Conservation (phyloP, 2,113 vertebrate genomes). For the Uria aalge region DNA sequence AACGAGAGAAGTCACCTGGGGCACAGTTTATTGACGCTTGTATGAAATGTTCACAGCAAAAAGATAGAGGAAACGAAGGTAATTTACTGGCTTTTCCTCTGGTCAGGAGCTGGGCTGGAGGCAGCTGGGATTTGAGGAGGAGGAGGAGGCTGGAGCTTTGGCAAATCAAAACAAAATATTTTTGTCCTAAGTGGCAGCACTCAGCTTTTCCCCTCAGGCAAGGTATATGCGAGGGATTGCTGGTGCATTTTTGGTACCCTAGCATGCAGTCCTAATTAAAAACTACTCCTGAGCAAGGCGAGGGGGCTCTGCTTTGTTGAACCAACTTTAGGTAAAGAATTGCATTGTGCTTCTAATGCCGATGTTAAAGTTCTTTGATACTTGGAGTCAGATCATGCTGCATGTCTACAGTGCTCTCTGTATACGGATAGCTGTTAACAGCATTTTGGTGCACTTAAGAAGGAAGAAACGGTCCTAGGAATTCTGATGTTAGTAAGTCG, state of each 20-base stretch:
- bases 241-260: neutral
- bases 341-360: neutral
- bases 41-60: neutral
- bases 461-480: neutral
- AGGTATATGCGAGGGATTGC: neutral
- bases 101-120: neutral
- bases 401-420: neutral
- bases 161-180: neutral
- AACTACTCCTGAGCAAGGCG: neutral
- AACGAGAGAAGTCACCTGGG: neutral
- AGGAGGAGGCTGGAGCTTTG: neutral
- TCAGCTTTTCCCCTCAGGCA: neutral
- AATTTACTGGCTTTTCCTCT: neutral
- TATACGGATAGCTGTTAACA: neutral
- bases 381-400: neutral
- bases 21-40: neutral
- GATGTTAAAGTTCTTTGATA: neutral
- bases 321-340: neutral
- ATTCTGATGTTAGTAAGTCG: neutral
- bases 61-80: neutral
- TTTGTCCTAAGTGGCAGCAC: neutral
- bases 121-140: neutral
- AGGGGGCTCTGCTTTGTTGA: neutral
- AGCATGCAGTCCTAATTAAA: neutral
- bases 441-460: neutral